A percentile compares a stretch with the other conserved stretches of the same genome.
Evolutionary conservation across 2,113 vertebrate genomes (phyloP).

Genomic region (Emberiza fucata): DNA sequence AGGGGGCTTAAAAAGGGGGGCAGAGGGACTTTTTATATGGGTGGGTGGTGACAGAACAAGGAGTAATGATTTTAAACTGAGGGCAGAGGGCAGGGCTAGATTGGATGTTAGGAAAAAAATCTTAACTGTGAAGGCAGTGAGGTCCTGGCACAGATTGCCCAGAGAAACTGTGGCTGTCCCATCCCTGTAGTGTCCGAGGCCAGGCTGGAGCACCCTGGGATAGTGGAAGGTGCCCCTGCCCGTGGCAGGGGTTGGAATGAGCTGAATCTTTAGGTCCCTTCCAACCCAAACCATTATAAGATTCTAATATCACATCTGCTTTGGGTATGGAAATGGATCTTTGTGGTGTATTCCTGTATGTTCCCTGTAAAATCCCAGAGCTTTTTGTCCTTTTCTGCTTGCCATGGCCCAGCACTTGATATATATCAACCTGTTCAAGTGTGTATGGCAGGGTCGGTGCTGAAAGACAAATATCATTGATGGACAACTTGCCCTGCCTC

Average conservation of each 20-base stretch:
- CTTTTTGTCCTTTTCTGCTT: not conserved
- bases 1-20: not conserved
- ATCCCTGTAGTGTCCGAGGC: not conserved
- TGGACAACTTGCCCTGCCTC: not conserved
- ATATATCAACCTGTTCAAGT: not conserved
- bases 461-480: not conserved
- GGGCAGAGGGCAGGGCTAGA: not conserved
- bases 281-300: not conserved
- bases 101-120: not conserved
- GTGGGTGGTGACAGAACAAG: not conserved
- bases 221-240: not conserved
- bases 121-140: not conserved
- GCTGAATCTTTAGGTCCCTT: not conserved
- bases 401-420: rapidly evolving
- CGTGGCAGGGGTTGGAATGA: not conserved
- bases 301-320: not conserved
- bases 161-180: not conserved
- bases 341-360: not conserved
- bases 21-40: not conserved
- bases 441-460: not conserved
- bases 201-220: not conserved
- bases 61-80: not conserved
- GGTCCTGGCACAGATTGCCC: not conserved
- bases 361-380: not conserved
- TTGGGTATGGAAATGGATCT: not conserved